phyloP scores from a whole-genome alignment of 2,797 vertebrate species.

The Acrocephalus scirpaceus region DNA sequence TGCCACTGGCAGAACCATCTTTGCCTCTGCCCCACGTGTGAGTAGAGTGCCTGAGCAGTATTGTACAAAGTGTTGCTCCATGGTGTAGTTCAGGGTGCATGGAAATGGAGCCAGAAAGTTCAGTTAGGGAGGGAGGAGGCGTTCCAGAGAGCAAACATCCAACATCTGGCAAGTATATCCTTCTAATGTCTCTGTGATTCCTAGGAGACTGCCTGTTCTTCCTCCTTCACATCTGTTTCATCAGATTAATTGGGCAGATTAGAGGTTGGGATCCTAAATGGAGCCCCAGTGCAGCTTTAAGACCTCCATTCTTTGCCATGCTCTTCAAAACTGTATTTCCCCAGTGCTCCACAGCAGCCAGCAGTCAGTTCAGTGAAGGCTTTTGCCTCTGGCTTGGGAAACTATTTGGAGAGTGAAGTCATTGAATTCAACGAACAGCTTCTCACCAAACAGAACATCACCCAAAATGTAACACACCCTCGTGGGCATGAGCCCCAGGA shows the following conservation, averaged over 20 bases:
- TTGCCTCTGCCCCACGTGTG: neutral
- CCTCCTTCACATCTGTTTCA: slow-evolving; percentile 47
- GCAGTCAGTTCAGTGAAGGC: neutral
- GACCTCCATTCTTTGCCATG: neutral
- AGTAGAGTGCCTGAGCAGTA: neutral
- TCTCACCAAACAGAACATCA: slow-evolving; percentile 10
- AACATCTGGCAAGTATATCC: slow-evolving; percentile 60
- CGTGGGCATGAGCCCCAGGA: neutral
- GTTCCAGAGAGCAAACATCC: slow-evolving; percentile 12
- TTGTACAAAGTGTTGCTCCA: neutral
- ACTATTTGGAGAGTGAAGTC: slow-evolving; percentile 12
- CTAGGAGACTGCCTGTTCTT: slow-evolving; percentile 53
- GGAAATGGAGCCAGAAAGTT: slow-evolving; percentile 27
- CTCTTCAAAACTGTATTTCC: slow-evolving; percentile 11
- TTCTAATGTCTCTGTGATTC: slow-evolving; percentile 8
- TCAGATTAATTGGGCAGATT: slow-evolving; percentile 26
- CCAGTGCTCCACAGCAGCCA: neutral
- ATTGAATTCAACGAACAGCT: neutral
- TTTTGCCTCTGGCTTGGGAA: slow-evolving; percentile 14
- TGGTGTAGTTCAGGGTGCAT: neutral
- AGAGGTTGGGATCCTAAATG: neutral
- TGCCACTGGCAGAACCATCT: neutral
- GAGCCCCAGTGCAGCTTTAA: neutral
- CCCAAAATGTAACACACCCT: neutral
- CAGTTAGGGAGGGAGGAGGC: neutral